Percentiles rank a stretch among this genome's conserved stretches.
These are phyloP conservation scores for Apis florea DNA, from an alignment of 1,140 invertebrate genomes.

Conservation along the genomic window DNA sequence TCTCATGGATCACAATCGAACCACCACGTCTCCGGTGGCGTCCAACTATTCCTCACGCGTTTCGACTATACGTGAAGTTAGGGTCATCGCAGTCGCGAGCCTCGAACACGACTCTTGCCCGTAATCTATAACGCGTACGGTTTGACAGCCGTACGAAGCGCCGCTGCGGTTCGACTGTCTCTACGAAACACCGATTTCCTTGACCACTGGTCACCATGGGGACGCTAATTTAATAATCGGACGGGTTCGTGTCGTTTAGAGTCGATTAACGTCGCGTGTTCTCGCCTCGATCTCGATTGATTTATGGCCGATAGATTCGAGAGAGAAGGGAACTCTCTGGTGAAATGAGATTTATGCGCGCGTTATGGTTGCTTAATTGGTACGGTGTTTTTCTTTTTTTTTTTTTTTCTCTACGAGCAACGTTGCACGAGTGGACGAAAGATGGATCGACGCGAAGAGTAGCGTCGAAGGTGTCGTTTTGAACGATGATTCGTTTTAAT, in stretches of 20 bases:
- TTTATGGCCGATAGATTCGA: not conserved
- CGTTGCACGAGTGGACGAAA: too few relatives aligned
- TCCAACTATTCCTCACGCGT: not conserved
- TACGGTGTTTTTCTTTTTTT: too few relatives aligned
- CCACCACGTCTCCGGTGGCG: not conserved
- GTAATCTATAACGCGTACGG: not conserved
- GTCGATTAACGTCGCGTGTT: slow-evolving; percentile 8
- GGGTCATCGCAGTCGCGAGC: not conserved
- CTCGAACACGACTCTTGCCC: not conserved
- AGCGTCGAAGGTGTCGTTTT: not conserved
- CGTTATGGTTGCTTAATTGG: not conserved
- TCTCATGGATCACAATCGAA: slow-evolving; percentile 1
- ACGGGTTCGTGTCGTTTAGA: slow-evolving; percentile 23
- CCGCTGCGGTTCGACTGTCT: slow-evolving; percentile 61
- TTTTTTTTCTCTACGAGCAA: too few relatives aligned
- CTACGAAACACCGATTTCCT: slow-evolving; percentile 63
- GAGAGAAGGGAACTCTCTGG: not conserved
- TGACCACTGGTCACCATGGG: slow-evolving; percentile 68
- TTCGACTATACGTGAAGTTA: not conserved
- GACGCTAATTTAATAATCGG: slow-evolving; percentile 74
- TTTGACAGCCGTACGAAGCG: slow-evolving; percentile 34
- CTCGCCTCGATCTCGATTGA: not conserved
- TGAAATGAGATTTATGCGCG: not conserved
- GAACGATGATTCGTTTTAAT: not conserved
- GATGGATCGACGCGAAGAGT: too few relatives aligned